A percentile compares a stretch with the other conserved stretches of the same genome.
phyloP scores from a whole-genome alignment of 2,797 vertebrate genomes.

The Babyrousa celebensis region DNA sequence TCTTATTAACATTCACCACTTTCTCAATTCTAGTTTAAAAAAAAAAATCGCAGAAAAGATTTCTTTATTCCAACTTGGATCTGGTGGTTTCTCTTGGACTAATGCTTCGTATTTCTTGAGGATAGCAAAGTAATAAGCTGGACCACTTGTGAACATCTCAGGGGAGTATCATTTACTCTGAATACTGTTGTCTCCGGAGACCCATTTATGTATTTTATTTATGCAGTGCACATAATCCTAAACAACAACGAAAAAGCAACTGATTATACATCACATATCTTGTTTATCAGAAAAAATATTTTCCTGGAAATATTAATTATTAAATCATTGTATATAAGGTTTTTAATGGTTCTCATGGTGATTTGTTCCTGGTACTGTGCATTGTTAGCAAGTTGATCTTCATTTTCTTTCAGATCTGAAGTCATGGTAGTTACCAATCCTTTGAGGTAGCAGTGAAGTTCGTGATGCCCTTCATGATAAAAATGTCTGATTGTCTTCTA shows the following conservation, averaged over 20 bases:
- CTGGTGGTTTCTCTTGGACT: conserved; percentile 60
- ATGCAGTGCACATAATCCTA: neutral
- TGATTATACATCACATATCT: neutral
- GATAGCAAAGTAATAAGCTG: conserved; percentile 38
- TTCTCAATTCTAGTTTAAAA: conserved; percentile 64
- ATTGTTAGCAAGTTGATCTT: conserved; percentile 22
- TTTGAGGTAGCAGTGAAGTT: conserved; percentile 58
- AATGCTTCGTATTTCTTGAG: conserved; percentile 38
- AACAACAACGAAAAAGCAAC: conserved; percentile 38
- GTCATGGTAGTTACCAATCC: neutral
- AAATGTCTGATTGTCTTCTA: conserved; percentile 40
- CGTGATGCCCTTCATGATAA: conserved; percentile 38
- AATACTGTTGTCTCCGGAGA: conserved; percentile 1
- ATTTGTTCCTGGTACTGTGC: conserved; percentile 32
- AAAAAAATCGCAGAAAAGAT: conserved; percentile 5
- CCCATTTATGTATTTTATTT: conserved; percentile 61
- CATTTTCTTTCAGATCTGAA: conserved; percentile 20
- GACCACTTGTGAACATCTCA: neutral
- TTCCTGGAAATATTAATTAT: conserved; percentile 53
- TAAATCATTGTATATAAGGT: conserved; percentile 6
- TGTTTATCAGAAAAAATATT: conserved; percentile 48
- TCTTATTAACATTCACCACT: neutral
- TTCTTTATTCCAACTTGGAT: conserved; percentile 55
- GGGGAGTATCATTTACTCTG: neutral
- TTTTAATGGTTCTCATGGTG: conserved; percentile 12